Evolutionary conservation across 2,888 invertebrate species (phyloP), one percentile per base, ranked within the genome.

Genomic region (Drosophila macrospina): DNA sequence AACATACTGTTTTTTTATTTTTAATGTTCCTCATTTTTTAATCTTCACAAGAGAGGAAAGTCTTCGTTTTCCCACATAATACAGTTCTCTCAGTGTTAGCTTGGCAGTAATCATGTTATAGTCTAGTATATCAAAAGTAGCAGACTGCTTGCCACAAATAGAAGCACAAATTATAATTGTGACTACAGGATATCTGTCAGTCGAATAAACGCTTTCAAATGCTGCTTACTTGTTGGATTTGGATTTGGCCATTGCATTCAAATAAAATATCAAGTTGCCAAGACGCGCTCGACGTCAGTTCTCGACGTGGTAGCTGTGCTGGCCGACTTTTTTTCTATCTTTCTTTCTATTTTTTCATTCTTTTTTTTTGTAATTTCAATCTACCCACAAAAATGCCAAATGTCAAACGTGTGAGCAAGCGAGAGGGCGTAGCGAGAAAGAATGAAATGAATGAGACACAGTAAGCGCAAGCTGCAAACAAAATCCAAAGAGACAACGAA

Each of bases 261-360:
- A 81, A 84, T 81, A 84, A 81, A 81, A 84, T 84, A 81, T 79
- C 81, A 84, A 81, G 63, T 76, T 74, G 74, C 34, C 65, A 69
- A 61, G 55, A 28, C 57, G 63, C 42, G 45, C 54, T 44, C 48
- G 51, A 42, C 54, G 45, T 55, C 56, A 34, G 32, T 39, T 59
- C 26, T 41, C 52, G 39, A 52, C 39, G 39, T 52, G 39, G 45
- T 47, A 32, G 45, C 45, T 41, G 36, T 41, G 36, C 37, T 45
- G 51, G 47, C 60, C 55, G 57, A 74, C 65, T 68, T 74, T 76
- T 20, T 20, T 3, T n/a, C n/a, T n/a, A n/a, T n/a, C n/a, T n/a
- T n/a, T n/a, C n/a, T n/a, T n/a, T n/a, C n/a, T n/a, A n/a, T n/a
- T n/a, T n/a, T n/a, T n/a, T n/a, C n/a, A n/a, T 3, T 20, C 20